A percentile compares a stretch with the other conserved stretches of the same genome.
phyloP scores from a whole-genome alignment of 2,888 invertebrate species.

The Nymphalis c-album region DNA sequence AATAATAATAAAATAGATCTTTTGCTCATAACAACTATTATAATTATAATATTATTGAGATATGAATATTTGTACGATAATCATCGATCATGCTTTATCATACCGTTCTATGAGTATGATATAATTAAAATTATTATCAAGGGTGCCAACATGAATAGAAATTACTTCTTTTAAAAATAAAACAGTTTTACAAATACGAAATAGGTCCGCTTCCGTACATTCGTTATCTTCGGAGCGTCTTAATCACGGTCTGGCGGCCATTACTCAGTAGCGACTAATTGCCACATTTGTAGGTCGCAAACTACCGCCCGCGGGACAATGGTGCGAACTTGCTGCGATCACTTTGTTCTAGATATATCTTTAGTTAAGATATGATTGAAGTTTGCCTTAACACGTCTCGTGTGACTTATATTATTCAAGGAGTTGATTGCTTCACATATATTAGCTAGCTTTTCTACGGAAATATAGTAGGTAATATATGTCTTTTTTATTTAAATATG shows the following conservation, averaged over 20 bases:
- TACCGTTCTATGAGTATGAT: too few relatives aligned
- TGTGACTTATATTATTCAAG: not conserved
- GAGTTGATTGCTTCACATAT: not conserved
- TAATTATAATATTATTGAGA: too few relatives aligned
- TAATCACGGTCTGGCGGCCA: constrained; percentile 66
- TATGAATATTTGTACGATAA: too few relatives aligned
- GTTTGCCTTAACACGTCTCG: not conserved
- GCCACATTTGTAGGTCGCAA: constrained; percentile 70
- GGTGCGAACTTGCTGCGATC: constrained; percentile 17
- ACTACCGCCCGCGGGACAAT: constrained; percentile 38
- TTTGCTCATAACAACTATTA: too few relatives aligned
- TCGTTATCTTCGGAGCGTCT: constrained; percentile 64
- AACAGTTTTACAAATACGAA: constrained; percentile 40
- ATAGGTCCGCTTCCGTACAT: constrained; percentile 43
- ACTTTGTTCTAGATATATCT: constrained; percentile 17
- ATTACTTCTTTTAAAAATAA: not conserved
- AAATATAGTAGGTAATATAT: too few relatives aligned
- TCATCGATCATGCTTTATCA: too few relatives aligned
- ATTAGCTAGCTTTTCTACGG: not conserved
- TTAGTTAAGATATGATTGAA: constrained; percentile 16
- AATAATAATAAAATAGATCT: too few relatives aligned
- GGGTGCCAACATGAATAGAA: not conserved
- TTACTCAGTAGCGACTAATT: constrained; percentile 68
- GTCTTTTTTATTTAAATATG: too few relatives aligned
- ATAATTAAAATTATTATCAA: constrained; percentile 6